Evolutionary conservation across 2,888 invertebrate genomes (phyloP), one percentile per base, ranked within the genome.

Genomic region (Acanthosepion lycidas): DNA sequence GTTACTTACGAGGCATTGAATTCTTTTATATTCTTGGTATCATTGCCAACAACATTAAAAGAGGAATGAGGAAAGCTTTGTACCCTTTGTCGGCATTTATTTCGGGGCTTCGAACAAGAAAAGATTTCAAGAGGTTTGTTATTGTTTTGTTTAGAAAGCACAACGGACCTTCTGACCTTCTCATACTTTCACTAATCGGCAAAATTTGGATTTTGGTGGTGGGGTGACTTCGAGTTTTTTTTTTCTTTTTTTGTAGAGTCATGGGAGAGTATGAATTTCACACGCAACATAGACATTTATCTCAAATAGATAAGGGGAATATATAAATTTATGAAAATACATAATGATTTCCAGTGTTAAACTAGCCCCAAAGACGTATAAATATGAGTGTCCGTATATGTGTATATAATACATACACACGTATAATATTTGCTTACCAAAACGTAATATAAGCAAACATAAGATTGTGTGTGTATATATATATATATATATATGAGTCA

Each of bases 91-190:
- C 78, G 78, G 78, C 33, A 15, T 78, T 78, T 78, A 78, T 78
- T 78, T 78, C 78, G 78, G 78, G 78, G 78, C 33, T n/a, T 78
- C 78, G 78, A 78, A 78, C 78, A 78, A 78, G 78, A 78, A 78
- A 78, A 78, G 78, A 33, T 78, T n/a, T 78, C 78, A 78, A 78
- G 78, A n/a, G n/a, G 78, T n/a, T n/a, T 33, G 78, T 78, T 78
- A n/a, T 15, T 78, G n/a, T 78, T 78, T 78, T 78, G 78, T 78
- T 78, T 78, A 78, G n/a, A 78, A 78, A 78, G 78, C n/a, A 78
- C 78, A 78, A 78, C 78, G 78, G 78, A 78, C 78, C 78, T 78
- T 78, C 18, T 78, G n/a, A 78, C 78, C 78, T 18, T 78, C n/a
- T 78, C 12, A n/a, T 78, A n/a, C 78, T 33, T 33, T 78, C 78